Conservation (phyloP, 92 coral and sea anemone species). For the Palythoa grandiflora region DNA sequence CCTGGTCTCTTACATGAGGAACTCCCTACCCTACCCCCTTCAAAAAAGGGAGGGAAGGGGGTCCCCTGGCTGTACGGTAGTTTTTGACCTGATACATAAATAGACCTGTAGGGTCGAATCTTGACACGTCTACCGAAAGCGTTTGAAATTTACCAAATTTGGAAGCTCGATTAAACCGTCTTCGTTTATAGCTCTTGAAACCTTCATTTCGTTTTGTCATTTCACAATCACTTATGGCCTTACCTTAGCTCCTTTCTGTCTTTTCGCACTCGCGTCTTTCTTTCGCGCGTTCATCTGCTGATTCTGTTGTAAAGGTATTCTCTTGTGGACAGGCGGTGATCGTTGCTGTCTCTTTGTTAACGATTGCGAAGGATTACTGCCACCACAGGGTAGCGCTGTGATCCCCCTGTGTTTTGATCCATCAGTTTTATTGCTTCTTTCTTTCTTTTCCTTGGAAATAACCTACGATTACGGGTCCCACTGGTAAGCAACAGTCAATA, state of each 20-base stretch:
- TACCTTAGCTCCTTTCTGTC: constrained; percentile 24
- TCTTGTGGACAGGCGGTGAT: background rate
- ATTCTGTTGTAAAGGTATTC: constrained; percentile 21
- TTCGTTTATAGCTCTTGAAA: too few species aligned
- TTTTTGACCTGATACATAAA: too few species aligned
- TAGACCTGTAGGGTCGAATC: too few species aligned
- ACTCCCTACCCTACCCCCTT: too few species aligned
- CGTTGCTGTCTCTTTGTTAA: background rate
- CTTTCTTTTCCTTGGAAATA: background rate
- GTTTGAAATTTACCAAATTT: too few species aligned
- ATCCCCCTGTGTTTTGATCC: background rate
- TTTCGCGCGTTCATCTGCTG: background rate
- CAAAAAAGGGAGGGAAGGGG: too few species aligned
- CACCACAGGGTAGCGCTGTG: background rate
- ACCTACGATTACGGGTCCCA: background rate
- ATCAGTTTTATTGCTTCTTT: background rate
- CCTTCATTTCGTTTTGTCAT: too few species aligned
- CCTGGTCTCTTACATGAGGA: too few species aligned
- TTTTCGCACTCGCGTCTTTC: constrained; percentile 16
- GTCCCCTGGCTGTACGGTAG: too few species aligned
- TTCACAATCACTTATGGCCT: background rate
- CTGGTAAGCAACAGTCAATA: background rate
- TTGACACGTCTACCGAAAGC: too few species aligned
- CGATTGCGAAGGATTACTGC: background rate
- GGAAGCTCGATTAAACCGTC: too few species aligned